These are phyloP conservation scores for Sebastes kiyomatsui DNA, from an alignment of 2,797 vertebrate genomes.

Conservation along the genomic window DNA sequence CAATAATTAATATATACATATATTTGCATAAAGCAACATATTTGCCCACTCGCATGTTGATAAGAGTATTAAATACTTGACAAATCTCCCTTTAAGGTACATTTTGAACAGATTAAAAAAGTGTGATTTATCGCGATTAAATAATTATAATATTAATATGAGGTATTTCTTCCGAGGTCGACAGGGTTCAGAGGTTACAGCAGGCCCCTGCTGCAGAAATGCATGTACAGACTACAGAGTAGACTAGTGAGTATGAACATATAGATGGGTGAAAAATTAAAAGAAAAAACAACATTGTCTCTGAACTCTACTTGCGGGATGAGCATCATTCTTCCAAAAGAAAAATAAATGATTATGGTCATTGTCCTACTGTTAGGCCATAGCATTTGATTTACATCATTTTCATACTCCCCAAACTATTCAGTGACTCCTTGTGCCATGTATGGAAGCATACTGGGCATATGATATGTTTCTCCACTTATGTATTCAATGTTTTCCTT, in stretches of 20 bases:
- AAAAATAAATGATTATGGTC: neutral
- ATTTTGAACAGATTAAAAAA: too few relatives aligned
- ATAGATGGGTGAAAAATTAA: neutral
- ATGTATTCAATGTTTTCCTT: neutral
- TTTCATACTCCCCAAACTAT: neutral
- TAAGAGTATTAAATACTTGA: too few relatives aligned
- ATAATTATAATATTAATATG: neutral
- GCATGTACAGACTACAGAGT: neutral
- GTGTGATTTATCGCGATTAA: accelerated
- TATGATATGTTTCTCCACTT: neutral
- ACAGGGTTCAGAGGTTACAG: constrained; percentile 39
- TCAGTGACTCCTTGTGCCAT: neutral
- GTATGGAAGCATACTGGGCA: neutral
- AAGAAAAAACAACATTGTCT: neutral
- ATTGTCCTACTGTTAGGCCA: neutral
- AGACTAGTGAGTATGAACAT: neutral
- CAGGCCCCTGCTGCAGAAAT: neutral
- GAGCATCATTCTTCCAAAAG: neutral
- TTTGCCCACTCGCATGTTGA: accelerated
- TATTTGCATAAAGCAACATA: too few relatives aligned
- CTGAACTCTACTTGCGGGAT: neutral
- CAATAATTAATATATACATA: too few relatives aligned
- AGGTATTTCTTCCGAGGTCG: constrained; percentile 35
- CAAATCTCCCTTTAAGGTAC: too few relatives aligned
- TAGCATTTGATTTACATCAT: neutral